Percentiles rank a stretch among this genome's conserved stretches.
Evolutionary conservation across 2,113 vertebrate species (phyloP).

Genomic region (Dipodomys spectabilis): DNA sequence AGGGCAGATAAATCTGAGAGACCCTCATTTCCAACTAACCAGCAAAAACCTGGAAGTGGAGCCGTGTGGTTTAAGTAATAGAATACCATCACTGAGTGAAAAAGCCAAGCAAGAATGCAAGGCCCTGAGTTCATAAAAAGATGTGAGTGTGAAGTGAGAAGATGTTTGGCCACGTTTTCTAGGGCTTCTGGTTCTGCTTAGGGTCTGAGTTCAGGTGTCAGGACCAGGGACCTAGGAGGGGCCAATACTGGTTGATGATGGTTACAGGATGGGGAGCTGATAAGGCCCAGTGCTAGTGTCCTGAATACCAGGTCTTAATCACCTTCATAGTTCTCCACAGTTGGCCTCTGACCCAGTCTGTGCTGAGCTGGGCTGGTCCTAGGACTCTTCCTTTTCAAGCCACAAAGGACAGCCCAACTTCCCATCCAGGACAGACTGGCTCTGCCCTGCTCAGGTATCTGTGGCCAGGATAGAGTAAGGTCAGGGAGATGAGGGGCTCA

Average conservation of each 20-base stretch:
- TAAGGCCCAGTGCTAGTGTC: no score
- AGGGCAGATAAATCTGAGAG: no score
- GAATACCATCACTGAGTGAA: no score
- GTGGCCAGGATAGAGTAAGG: neutral
- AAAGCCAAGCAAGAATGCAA: no score
- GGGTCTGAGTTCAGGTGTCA: neutral
- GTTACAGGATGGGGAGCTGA: neutral
- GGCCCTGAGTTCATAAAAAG: no score
- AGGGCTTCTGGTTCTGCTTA: neutral
- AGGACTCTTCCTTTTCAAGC: constrained; percentile 15
- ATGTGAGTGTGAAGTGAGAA: neutral
- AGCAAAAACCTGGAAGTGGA: no score
- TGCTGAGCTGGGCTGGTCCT: constrained; percentile 18
- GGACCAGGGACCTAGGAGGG: neutral
- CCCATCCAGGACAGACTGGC: neutral
- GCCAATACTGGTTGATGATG: neutral
- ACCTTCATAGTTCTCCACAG: no score
- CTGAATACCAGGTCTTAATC: neutral
- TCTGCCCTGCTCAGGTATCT: neutral
- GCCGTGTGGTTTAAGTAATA: no score
- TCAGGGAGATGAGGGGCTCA: rapidly evolving
- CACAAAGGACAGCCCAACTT: neutral
- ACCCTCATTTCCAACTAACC: no score
- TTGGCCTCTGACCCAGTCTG: neutral
- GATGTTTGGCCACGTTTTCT: no score